Percentiles rank a stretch among this genome's conserved stretches.
Evolutionary conservation across 2,113 vertebrate species (phyloP).

Genomic region (Dissostichus mawsoni): DNA sequence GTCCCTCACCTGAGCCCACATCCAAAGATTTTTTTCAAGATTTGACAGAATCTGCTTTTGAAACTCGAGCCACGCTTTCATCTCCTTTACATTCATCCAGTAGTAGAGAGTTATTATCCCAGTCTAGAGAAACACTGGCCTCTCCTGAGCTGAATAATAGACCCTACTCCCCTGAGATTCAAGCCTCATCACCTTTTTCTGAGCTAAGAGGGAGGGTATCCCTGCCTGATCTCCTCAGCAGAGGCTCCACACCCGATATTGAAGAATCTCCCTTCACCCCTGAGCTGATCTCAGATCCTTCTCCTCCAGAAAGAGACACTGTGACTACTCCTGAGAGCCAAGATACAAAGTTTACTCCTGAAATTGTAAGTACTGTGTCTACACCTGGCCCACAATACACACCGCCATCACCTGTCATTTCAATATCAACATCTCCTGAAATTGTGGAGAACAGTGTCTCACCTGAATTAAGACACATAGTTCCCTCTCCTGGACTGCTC

Average conservation of each 20-base stretch:
- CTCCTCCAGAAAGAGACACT: conserved; percentile 25
- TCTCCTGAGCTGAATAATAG: conserved; percentile 50
- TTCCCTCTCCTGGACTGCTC: conserved; percentile 43
- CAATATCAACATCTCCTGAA: conserved; percentile 54
- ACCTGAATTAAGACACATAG: conserved; percentile 40
- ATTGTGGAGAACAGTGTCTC: conserved; percentile 28
- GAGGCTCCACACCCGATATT: conserved; percentile 70
- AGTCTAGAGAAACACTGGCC: conserved; percentile 34
- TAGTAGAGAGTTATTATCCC: conserved; percentile 32
- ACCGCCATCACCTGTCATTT: conserved; percentile 65
- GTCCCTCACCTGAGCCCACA: conserved; percentile 38
- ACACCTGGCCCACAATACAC: conserved; percentile 64
- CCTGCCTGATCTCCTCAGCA: conserved; percentile 75
- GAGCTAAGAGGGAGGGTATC: conserved; percentile 70
- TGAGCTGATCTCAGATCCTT: conserved; percentile 46
- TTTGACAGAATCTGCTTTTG: conserved; percentile 47
- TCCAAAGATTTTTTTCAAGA: conserved; percentile 15
- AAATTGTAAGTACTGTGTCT: conserved; percentile 39
- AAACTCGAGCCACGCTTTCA: conserved; percentile 38
- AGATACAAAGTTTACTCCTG: conserved; percentile 29
- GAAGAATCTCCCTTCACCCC: conserved; percentile 32
- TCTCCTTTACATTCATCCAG: conserved; percentile 43
- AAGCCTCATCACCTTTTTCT: conserved; percentile 60
- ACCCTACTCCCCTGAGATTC: conserved; percentile 38
- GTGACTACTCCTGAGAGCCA: conserved; percentile 42